Percentiles rank a stretch among this genome's conserved stretches.
phyloP scores from a whole-genome alignment of 2,113 vertebrate species.

The Talpa occidentalis region DNA sequence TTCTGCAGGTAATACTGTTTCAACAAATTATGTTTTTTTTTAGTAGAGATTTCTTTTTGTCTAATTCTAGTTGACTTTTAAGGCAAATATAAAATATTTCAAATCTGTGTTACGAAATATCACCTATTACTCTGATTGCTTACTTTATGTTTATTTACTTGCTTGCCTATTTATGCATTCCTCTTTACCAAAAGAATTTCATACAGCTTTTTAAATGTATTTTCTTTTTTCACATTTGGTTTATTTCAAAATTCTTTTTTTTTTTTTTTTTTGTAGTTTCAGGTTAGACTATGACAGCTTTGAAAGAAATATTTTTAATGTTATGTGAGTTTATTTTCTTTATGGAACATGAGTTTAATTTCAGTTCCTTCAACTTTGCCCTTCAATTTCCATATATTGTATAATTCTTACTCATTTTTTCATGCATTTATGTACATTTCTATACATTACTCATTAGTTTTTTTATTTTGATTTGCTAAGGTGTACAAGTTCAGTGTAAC shows the following conservation, averaged over 20 bases:
- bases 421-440: not conserved
- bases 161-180: slow-evolving; percentile 16
- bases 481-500: slow-evolving; percentile 93
- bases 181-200: slow-evolving; percentile 36
- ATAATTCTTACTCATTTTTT: slow-evolving; percentile 58
- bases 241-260: slow-evolving; percentile 55
- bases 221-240: slow-evolving; percentile 29
- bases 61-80: slow-evolving; percentile 50
- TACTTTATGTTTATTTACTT: slow-evolving; percentile 52
- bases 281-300: slow-evolving; percentile 51
- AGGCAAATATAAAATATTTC: slow-evolving; percentile 46
- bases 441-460: slow-evolving; percentile 68
- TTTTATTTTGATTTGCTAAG: slow-evolving; percentile 84
- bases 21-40: slow-evolving; percentile 64
- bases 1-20: slow-evolving; percentile 90
- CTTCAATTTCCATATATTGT: slow-evolving; percentile 62
- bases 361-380: slow-evolving; percentile 45
- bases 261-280: not conserved
- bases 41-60: slow-evolving; percentile 32
- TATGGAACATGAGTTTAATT: slow-evolving; percentile 56
- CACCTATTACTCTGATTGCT: slow-evolving; percentile 13
- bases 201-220: slow-evolving; percentile 39
- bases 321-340: slow-evolving; percentile 44
- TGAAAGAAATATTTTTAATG: slow-evolving; percentile 16
- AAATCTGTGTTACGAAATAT: slow-evolving; percentile 31